Percentiles rank a stretch among this genome's conserved stretches.
Evolutionary conservation across 2,888 invertebrate species (phyloP).

Genomic region (Drepanosiphum platanoidis): DNA sequence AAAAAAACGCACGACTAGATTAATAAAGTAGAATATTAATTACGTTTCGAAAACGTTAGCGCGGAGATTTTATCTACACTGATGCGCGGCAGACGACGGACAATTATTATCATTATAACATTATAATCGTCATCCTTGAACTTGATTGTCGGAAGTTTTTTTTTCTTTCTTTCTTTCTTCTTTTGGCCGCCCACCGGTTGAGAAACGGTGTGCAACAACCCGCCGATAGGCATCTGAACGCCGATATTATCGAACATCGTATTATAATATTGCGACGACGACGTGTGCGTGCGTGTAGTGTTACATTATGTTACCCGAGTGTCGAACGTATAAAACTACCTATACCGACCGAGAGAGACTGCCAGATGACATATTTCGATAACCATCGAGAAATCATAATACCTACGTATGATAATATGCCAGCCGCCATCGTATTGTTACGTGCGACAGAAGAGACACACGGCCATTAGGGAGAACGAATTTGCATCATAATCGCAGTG

Average conservation of each 20-base stretch:
- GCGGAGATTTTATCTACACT: neutral
- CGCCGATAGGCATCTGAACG: neutral
- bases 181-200: too few relatives aligned
- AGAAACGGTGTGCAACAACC: neutral
- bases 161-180: too few relatives aligned
- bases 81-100: neutral
- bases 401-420: too few relatives aligned
- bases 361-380: slow-evolving; percentile 26
- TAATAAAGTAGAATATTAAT: neutral
- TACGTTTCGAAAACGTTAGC: neutral
- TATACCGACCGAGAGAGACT: neutral
- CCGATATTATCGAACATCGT: too few relatives aligned
- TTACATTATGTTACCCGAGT: too few relatives aligned
- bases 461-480: neutral
- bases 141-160: too few relatives aligned
- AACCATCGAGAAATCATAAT: neutral
- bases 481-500: neutral
- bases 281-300: neutral
- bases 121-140: slow-evolving; percentile 29
- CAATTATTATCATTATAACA: neutral
- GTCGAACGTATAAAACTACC: neutral
- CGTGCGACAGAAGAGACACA: neutral
- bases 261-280: too few relatives aligned
- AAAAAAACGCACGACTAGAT: neutral
- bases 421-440: neutral